A percentile compares a stretch with the other conserved stretches of the same genome.
phyloP scores from a whole-genome alignment of 2,797 vertebrate genomes.

The Diceros bicornis region DNA sequence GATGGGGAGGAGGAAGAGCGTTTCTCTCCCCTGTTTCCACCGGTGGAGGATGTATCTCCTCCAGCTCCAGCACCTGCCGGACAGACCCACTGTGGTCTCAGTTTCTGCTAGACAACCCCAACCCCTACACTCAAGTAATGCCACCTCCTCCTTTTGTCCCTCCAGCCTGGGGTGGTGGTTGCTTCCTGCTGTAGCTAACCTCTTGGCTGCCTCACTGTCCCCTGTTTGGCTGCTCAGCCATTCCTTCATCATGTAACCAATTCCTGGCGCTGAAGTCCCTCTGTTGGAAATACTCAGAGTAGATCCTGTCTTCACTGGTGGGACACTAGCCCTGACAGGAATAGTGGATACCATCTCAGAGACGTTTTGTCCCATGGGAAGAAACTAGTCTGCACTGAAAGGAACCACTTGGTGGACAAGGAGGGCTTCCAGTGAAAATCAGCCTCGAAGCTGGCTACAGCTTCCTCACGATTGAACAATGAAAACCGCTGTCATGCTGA shows the following conservation, averaged over 20 bases:
- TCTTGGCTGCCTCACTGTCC: background rate
- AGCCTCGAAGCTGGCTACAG: background rate
- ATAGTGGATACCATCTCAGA: background rate
- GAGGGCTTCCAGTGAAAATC: background rate
- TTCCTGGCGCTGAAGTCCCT: background rate
- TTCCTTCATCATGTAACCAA: background rate
- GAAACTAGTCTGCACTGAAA: background rate
- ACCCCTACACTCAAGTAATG: background rate
- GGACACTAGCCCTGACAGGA: background rate
- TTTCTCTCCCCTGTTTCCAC: background rate
- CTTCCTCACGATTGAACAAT: rapidly evolving
- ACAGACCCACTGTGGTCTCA: background rate
- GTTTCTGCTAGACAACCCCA: background rate
- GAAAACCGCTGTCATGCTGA: rapidly evolving
- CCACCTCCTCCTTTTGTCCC: background rate
- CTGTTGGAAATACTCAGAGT: background rate
- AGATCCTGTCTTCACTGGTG: background rate
- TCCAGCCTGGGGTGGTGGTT: background rate
- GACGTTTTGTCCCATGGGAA: background rate
- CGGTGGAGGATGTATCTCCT: background rate
- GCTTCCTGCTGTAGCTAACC: background rate
- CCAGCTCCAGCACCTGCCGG: background rate
- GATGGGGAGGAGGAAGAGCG: rapidly evolving
- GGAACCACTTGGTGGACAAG: background rate
- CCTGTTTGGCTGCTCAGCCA: background rate